Evolutionary conservation across 2,797 vertebrate species (phyloP).

Genomic region (Sebastes taczanowskii): DNA sequence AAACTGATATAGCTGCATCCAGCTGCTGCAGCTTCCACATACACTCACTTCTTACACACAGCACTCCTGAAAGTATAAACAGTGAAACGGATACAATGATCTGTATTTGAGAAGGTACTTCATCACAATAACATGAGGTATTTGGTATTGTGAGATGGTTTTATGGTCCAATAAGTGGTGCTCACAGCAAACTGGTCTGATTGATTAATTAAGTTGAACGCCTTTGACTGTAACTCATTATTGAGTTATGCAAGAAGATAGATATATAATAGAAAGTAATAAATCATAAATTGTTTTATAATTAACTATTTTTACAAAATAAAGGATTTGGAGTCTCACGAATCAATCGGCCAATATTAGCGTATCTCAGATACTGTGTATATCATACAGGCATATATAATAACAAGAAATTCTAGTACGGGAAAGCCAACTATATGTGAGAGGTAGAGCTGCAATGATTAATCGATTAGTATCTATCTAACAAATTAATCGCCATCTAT

Average conservation of each 20-base stretch:
- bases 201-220: background rate
- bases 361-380: no score
- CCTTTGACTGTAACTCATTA: background rate
- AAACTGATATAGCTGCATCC: constrained; percentile 45
- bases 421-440: no score
- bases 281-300: background rate
- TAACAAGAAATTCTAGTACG: background rate
- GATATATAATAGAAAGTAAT: background rate
- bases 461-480: no score
- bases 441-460: no score
- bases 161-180: background rate
- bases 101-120: background rate
- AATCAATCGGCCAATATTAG: background rate
- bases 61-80: background rate
- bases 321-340: background rate
- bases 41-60: background rate
- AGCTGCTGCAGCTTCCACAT: constrained; percentile 26
- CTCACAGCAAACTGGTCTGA: background rate
- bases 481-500: no score
- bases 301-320: background rate
- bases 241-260: background rate
- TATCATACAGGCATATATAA: no score
- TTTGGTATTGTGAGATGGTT: background rate
- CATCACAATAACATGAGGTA: background rate
- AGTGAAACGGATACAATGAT: constrained; percentile 1